Evolutionary conservation across 2,797 vertebrate species (phyloP).

Genomic region (Momotus momota): DNA sequence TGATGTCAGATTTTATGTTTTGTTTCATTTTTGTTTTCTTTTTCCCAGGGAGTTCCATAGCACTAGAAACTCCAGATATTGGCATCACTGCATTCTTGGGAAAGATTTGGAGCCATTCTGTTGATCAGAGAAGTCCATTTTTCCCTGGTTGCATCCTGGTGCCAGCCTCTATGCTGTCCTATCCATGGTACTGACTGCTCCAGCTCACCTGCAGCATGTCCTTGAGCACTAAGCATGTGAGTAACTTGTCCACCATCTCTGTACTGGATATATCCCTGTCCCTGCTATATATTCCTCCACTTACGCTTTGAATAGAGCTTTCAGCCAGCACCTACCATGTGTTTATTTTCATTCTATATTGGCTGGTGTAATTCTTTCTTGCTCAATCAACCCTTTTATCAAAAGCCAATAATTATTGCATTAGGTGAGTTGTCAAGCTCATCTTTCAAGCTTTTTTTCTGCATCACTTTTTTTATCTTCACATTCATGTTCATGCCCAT

Average conservation of each 20-base stretch:
- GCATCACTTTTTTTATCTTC: neutral
- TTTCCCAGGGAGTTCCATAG: neutral
- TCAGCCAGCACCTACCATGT: neutral
- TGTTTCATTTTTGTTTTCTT: neutral
- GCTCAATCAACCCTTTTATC: neutral
- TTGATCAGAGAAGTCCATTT: neutral
- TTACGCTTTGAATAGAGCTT: neutral
- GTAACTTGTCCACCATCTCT: neutral
- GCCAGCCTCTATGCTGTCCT: neutral
- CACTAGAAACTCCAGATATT: neutral
- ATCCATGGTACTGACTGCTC: neutral
- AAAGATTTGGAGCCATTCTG: neutral
- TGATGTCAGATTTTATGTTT: neutral
- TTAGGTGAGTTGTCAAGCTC: neutral
- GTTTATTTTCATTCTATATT: neutral
- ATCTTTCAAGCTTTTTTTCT: neutral
- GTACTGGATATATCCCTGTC: neutral
- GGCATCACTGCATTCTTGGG: accelerated
- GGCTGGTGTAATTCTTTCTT: neutral
- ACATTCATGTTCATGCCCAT: neutral
- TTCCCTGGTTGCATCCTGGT: neutral
- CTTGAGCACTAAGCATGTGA: neutral
- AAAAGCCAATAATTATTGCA: neutral
- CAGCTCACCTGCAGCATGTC: neutral
- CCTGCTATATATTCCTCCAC: neutral